Evolutionary conservation across 37 sponge, comb jelly and placozoan genomes (phyloP), one percentile per base, ranked within the genome.

Genomic region (Ephydatia muelleri): DNA sequence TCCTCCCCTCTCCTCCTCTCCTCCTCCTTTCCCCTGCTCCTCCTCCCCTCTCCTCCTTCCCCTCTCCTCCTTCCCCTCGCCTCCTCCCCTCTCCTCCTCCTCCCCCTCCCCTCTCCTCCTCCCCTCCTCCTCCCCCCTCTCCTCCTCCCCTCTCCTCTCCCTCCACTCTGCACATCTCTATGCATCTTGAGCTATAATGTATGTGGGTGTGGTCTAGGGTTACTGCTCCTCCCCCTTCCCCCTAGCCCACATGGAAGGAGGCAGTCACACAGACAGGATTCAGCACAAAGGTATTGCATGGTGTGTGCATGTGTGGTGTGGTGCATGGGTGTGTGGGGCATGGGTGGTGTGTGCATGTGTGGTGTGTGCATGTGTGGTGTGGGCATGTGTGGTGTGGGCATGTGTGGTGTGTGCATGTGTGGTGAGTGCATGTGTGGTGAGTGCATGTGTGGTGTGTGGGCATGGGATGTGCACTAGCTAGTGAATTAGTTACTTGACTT

Each of bases 171-270:
- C 8, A 43, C 8, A 11, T 43, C 8, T 43, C 6, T 43, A 43
- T 8, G n/a, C n/a, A n/a, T n/a, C n/a, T n/a, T n/a, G n/a, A n/a
- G n/a, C n/a, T n/a, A n/a, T n/a, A 4, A 43, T 11, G 8, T 43
- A 8, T 43, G 6, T 8, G 13, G 2, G 2, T n/a, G 14, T 79
- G 65, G 29, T 49, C 31, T 65, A 12, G 26, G n/a, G n/a, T 12
- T n/a, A 28, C 3, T 81, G 8, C 3, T 75, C 16, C 6, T n/a
- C n/a, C 36, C 36, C 16, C 4, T 13, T 70, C 33, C 68, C n/a
- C n/a, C n/a, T n/a, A 85, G 86, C 33, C 29, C 49, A 69, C 66
- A 28, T 85, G 86, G 86, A 85, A 85, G 76, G 71, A 78, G 19
- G 68, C 38, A 19, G 12, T 85, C 12, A 8, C 70, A 12, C 76